Conservation (phyloP, 1,140 invertebrate species). For the Drosophila elegans region DNA sequence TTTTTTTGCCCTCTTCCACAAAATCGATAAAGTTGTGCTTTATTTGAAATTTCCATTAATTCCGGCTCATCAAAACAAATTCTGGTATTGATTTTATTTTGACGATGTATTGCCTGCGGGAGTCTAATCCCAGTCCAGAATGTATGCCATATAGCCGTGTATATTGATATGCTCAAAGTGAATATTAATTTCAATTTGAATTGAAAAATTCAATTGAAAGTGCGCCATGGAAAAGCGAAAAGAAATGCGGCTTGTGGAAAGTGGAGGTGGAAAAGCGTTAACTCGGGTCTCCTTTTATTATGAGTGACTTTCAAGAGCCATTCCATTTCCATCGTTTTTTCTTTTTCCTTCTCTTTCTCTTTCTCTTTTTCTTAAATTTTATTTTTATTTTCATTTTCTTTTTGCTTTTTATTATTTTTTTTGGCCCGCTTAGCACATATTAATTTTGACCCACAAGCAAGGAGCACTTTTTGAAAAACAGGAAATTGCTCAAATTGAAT, state of each 20-base stretch:
- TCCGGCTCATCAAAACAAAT: constrained; percentile 24
- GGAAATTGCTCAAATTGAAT: constrained; percentile 80
- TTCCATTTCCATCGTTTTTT: constrained; percentile 25
- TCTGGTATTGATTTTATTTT: constrained; percentile 44
- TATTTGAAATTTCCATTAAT: constrained; percentile 49
- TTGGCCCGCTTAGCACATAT: constrained; percentile 49
- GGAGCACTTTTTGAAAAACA: constrained; percentile 65
- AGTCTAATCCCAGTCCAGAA: constrained; percentile 17
- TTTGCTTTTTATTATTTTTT: neutral
- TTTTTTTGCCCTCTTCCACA: constrained; percentile 14
- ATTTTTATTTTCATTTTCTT: neutral
- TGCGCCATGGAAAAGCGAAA: constrained; percentile 18
- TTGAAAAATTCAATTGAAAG: constrained; percentile 70
- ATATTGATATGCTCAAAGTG: constrained; percentile 72
- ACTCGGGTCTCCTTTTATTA: constrained; percentile 11
- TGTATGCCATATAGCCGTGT: constrained; percentile 6
- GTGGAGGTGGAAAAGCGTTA: constrained; percentile 7
- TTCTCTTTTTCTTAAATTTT: no score
- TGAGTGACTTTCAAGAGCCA: constrained; percentile 36
- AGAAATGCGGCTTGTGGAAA: constrained; percentile 12
- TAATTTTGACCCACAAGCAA: constrained; percentile 43
- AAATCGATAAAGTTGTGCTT: constrained; percentile 50
- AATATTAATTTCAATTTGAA: constrained; percentile 79
- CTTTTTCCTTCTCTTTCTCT: no score
- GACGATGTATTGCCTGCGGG: constrained; percentile 4